Evolutionary conservation across 2,888 invertebrate species (phyloP).

Genomic region (Ectemnius continuus): DNA sequence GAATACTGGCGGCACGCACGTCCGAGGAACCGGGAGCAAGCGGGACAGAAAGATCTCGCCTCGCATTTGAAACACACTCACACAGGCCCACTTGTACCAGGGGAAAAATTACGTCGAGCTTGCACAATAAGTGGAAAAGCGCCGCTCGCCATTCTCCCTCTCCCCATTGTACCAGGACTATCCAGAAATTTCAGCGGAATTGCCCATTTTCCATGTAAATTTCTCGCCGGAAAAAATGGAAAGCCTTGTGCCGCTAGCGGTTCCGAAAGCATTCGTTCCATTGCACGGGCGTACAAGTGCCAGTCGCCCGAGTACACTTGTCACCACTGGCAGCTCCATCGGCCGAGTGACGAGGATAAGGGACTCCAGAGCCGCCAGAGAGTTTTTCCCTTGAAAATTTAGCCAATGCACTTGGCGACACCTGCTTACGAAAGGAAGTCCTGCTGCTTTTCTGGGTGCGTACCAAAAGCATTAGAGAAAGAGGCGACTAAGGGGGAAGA

Average conservation of each 20-base stretch:
- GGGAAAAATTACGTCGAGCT: background rate
- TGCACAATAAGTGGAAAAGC: conserved; percentile 2
- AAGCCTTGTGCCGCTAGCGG: background rate
- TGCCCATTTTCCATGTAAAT: conserved; percentile 6
- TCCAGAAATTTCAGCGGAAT: conserved; percentile 1
- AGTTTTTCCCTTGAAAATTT: conserved; percentile 58
- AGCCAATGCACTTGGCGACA: conserved; percentile 49
- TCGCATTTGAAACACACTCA: background rate
- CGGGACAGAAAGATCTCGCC: no score
- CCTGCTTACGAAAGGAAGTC: conserved; percentile 47
- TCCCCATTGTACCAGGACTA: background rate
- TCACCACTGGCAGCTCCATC: background rate
- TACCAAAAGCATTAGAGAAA: no score
- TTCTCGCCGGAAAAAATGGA: background rate
- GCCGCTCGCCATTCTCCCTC: no score
- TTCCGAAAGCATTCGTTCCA: background rate
- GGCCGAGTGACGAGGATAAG: background rate
- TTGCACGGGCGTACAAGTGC: background rate
- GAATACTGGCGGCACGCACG: background rate
- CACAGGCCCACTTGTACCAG: background rate
- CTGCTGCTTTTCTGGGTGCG: no score
- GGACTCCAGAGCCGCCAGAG: conserved; percentile 13
- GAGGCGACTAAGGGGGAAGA: no score
- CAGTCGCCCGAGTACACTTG: background rate
- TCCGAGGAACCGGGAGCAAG: background rate